These are phyloP conservation scores for Trichonephila clavata DNA, from an alignment of 1,140 invertebrate genomes.

Conservation along the genomic window DNA sequence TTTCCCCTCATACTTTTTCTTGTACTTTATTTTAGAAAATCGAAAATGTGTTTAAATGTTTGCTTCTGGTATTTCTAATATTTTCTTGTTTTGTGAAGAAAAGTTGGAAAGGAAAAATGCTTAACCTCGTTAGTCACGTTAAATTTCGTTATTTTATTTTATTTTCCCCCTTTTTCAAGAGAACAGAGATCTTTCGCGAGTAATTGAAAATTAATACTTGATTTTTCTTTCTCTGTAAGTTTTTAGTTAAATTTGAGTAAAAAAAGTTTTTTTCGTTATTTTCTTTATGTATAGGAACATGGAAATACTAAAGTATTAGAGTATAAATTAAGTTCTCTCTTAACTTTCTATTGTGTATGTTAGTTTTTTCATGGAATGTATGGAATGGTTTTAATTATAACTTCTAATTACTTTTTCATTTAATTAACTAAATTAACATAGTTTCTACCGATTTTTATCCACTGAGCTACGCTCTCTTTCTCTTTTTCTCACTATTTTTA, in stretches of 20 bases:
- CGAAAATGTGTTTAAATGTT: conserved; percentile 63
- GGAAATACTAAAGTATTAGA: not conserved
- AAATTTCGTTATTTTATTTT: conserved; percentile 18
- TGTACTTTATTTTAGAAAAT: conserved; percentile 60
- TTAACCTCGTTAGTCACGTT: conserved; percentile 37
- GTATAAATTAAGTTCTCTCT: not conserved
- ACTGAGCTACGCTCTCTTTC: too few species aligned
- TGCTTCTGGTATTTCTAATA: conserved; percentile 50
- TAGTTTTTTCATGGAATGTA: too few species aligned
- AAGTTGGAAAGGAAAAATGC: not conserved
- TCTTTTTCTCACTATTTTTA: too few species aligned
- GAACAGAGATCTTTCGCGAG: not conserved
- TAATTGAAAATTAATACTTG: conserved; percentile 36
- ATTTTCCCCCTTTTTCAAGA: not conserved
- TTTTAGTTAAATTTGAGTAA: not conserved
- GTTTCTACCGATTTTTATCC: too few species aligned
- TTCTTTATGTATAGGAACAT: not conserved
- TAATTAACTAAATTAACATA: too few species aligned
- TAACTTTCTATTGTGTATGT: too few species aligned
- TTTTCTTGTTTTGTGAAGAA: not conserved
- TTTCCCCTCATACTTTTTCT: not conserved
- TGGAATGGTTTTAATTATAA: too few species aligned
- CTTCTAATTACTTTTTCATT: too few species aligned
- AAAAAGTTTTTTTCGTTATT: not conserved
- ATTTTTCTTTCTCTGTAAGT: not conserved